Conservation (phyloP, 2,797 vertebrate species). For the Crocodylus rhombifer region DNA sequence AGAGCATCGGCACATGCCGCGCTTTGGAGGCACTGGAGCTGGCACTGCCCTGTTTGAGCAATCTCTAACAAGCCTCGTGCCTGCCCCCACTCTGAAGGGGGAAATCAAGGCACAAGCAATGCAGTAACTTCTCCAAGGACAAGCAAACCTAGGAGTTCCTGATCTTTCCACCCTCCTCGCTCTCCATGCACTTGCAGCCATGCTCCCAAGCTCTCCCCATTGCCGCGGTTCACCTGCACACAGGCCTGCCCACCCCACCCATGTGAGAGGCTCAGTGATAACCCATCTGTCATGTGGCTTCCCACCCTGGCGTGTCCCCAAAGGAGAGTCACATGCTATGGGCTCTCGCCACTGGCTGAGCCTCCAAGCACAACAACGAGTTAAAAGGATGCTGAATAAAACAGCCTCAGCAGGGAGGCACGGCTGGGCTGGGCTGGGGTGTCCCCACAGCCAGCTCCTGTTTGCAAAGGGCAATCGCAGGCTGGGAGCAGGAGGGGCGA, state of each 20-base stretch:
- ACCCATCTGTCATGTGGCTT: not conserved
- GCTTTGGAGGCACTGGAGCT: too few species aligned
- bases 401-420: constrained; percentile 41
- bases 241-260: too few species aligned
- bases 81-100: too few species aligned
- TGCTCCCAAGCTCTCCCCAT: not conserved
- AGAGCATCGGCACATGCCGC: not conserved
- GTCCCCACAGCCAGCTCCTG: not conserved
- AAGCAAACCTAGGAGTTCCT: not conserved
- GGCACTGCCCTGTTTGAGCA: too few species aligned
- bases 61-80: too few species aligned
- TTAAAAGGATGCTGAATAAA: constrained; percentile 68
- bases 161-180: not conserved
- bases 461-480: constrained; percentile 48
- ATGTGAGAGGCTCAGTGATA: not conserved
- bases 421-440: constrained; percentile 27
- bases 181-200: not conserved
- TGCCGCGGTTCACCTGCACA: too few species aligned
- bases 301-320: not conserved
- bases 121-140: too few species aligned
- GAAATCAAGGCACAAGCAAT: too few species aligned
- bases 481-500: not conserved
- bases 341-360: not conserved
- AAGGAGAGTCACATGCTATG: not conserved
- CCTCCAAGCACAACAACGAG: constrained; percentile 21